A percentile compares a stretch with the other conserved stretches of the same genome.
Evolutionary conservation across 2,888 invertebrate species (phyloP).

Genomic region (Alcis repandata): DNA sequence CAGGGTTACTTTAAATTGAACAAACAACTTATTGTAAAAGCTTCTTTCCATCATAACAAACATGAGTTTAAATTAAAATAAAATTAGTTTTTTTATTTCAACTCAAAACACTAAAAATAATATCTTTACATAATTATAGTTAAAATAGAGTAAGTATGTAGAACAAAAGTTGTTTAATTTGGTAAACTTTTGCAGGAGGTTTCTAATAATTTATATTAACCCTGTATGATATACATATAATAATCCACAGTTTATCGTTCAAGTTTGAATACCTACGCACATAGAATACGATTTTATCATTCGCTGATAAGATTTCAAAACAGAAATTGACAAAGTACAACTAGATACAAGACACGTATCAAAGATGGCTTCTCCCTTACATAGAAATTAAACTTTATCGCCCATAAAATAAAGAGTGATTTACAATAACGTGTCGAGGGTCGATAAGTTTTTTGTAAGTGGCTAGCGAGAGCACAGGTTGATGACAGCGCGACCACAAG

Average conservation of each 20-base stretch:
- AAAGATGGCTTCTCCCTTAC: conserved; percentile 52
- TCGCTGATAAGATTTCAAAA: conserved; percentile 63
- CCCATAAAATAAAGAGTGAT: conserved; percentile 60
- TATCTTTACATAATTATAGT: too few species aligned
- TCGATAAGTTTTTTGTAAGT: conserved; percentile 61
- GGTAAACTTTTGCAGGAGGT: too few species aligned
- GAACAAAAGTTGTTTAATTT: too few species aligned
- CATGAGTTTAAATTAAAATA: too few species aligned
- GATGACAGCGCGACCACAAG: conserved; percentile 82
- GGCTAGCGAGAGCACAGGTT: conserved; percentile 60
- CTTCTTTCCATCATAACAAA: too few species aligned
- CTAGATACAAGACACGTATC: conserved; percentile 49
- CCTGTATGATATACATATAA: conserved; percentile 15
- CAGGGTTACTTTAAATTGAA: too few species aligned
- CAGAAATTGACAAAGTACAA: conserved; percentile 68
- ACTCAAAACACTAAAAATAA: too few species aligned
- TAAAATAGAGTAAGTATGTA: too few species aligned
- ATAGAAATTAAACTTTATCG: conserved; percentile 58
- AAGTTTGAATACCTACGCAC: conserved; percentile 52
- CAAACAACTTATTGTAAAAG: too few species aligned
- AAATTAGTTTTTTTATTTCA: too few species aligned
- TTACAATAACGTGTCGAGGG: conserved; percentile 49
- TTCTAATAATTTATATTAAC: too few species aligned
- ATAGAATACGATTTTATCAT: conserved; percentile 54
- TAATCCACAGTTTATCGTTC: conserved; percentile 44